Base-by-base conservation (phyloP, 2,797 vertebrate species). In the Fratercula arctica region DNA sequence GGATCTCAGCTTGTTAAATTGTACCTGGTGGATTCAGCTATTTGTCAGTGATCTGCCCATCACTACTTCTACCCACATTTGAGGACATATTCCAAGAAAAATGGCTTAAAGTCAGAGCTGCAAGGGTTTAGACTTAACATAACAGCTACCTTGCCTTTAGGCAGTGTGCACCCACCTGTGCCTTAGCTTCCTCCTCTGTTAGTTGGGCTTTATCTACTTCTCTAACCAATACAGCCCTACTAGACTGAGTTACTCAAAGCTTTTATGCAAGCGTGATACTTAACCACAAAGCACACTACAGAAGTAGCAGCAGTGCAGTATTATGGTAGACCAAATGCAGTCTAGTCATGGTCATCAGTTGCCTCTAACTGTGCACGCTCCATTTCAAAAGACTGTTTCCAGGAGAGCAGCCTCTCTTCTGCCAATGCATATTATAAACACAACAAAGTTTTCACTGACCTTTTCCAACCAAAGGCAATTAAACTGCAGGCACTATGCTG, bases 341-440 rank as follows among this genome's bases (percentile, higher is more conserved):
- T 18, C 68, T 10, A 25, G 37, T n/a, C 43, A 5, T 50, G 67
- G 37, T 9, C 91, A 79, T 15, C 37, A 41, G 41, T 85, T 19
- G 86, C 96, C 91, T 89, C 82, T 26, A 87, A 79, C 94, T 2
- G 4, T 92, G 91, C 94, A 90, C 18, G 67, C 87, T 92, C 75
- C 89, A 95, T 73, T 91, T 94, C 72, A 67, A 85, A 50, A 48
- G 50, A 14, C 68, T 13, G 35, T 48, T 92, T 69, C 80, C 67
- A 59, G 73, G 56, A 77, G n/a, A 92, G 56, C 73, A 39, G 84
- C 72, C 57, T 92, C 76, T 53, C 74, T 45, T 75, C 91, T 67
- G 72, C 93, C 89, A 43, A 53, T 5, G 72, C 23, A 3, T 13
- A 39, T 31, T 69, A 59, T 5, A n/a, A 57, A 5, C 70, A 19